A percentile compares a stretch with the other conserved stretches of the same genome.
These are phyloP conservation scores for Sturmia bella DNA, from an alignment of 2,888 invertebrate species.

Conservation along the genomic window DNA sequence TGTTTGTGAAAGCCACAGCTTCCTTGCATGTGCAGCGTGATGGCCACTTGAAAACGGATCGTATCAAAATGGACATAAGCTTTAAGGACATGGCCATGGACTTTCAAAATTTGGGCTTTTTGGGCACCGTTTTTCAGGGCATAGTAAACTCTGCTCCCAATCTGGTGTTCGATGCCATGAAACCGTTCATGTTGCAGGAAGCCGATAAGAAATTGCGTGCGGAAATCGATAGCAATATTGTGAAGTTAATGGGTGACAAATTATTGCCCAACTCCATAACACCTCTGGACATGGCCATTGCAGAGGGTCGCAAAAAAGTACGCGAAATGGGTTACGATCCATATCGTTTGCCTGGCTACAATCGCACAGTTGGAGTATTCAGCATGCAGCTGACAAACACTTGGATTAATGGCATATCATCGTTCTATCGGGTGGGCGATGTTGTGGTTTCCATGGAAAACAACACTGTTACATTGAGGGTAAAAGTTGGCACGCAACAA, in stretches of 20 bases:
- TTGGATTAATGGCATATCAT: slow-evolving; percentile 90
- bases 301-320: slow-evolving; percentile 88
- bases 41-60: slow-evolving; percentile 89
- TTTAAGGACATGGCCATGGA: slow-evolving; percentile 90
- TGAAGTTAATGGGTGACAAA: slow-evolving; percentile 86
- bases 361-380: slow-evolving; percentile 87
- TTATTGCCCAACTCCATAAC: slow-evolving; percentile 92
- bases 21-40: slow-evolving; percentile 87
- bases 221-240: slow-evolving; percentile 89
- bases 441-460: slow-evolving; percentile 88
- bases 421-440: slow-evolving; percentile 91
- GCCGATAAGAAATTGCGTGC: slow-evolving; percentile 88
- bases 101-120: slow-evolving; percentile 90
- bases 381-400: slow-evolving; percentile 88
- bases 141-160: slow-evolving; percentile 91
- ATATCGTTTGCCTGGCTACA: slow-evolving; percentile 87
- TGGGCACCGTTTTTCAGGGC: slow-evolving; percentile 87
- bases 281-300: slow-evolving; percentile 91
- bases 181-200: slow-evolving; percentile 90
- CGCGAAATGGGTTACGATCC: slow-evolving; percentile 87
- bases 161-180: slow-evolving; percentile 92
- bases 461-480: slow-evolving; percentile 83
- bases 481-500: slow-evolving; percentile 91
- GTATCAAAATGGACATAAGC: slow-evolving; percentile 90
- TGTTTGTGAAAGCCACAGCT: slow-evolving; percentile 87